These are phyloP conservation scores for Gymnocypris eckloni DNA, from an alignment of 2,797 vertebrate genomes.

Conservation along the genomic window DNA sequence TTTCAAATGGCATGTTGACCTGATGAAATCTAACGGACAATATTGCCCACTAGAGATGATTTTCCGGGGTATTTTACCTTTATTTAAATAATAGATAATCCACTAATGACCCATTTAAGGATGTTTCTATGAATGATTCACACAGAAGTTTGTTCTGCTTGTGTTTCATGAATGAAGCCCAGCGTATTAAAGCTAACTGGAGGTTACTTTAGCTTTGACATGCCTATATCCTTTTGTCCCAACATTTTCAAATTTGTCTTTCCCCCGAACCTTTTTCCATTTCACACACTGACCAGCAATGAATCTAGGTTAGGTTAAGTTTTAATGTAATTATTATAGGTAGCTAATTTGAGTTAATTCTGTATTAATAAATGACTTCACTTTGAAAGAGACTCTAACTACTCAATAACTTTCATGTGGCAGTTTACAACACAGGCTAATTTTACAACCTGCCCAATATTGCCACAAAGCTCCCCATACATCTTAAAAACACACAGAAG, in stretches of 20 bases:
- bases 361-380: background rate
- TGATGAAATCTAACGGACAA: background rate
- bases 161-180: conserved; percentile 2
- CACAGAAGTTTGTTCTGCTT: background rate
- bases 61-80: background rate
- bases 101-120: background rate
- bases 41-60: background rate
- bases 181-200: background rate
- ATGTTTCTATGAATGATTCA: background rate
- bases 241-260: background rate
- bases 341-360: background rate
- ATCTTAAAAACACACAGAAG: background rate
- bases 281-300: background rate
- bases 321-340: background rate
- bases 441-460: conserved; percentile 1
- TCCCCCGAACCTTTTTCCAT: background rate
- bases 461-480: background rate
- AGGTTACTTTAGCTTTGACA: background rate
- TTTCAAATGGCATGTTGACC: background rate
- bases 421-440: background rate
- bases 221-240: background rate
- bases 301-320: background rate
- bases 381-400: background rate
- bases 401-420: background rate
- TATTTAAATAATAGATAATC: conserved; percentile 1